Conservation (phyloP, 2,113 vertebrate genomes). For the Antechinus flavipes region DNA sequence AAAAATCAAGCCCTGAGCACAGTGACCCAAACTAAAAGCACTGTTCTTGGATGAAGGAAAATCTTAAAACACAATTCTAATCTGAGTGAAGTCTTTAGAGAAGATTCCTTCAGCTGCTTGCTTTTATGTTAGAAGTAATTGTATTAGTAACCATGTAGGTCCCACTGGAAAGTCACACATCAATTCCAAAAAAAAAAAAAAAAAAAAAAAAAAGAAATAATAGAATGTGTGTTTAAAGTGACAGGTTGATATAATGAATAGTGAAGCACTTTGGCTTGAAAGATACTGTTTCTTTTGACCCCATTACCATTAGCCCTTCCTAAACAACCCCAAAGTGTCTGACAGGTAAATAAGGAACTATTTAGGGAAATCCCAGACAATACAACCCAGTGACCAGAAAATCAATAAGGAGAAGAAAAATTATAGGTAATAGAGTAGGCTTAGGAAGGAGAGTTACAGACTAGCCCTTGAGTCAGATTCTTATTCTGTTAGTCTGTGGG, state of each 20-base stretch:
- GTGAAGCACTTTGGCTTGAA: not conserved
- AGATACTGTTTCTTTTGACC: not conserved
- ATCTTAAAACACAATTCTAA: not conserved
- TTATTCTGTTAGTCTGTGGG: conserved; percentile 22
- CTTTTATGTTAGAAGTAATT: conserved; percentile 52
- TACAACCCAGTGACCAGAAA: not conserved
- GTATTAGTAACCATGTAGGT: not conserved
- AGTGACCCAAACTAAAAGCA: not conserved
- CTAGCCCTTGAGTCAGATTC: not conserved
- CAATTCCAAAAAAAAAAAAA: conserved; percentile 15
- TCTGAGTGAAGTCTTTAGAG: not conserved
- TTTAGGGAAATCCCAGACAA: not conserved
- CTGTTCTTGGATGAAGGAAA: conserved; percentile 40
- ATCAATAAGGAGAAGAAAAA: not conserved
- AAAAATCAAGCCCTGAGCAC: not conserved
- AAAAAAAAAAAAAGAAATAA: not conserved
- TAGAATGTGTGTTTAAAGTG: not conserved
- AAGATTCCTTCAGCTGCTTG: conserved; percentile 1
- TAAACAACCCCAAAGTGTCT: not conserved
- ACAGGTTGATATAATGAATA: conserved; percentile 8
- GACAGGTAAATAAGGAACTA: conserved; percentile 13
- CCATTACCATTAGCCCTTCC: not conserved
- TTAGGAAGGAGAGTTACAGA: not conserved
- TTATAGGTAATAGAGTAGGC: not conserved
- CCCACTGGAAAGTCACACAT: conserved; percentile 22